phyloP scores from a whole-genome alignment of 2,113 vertebrate genomes.

The Coracopsis vasa region DNA sequence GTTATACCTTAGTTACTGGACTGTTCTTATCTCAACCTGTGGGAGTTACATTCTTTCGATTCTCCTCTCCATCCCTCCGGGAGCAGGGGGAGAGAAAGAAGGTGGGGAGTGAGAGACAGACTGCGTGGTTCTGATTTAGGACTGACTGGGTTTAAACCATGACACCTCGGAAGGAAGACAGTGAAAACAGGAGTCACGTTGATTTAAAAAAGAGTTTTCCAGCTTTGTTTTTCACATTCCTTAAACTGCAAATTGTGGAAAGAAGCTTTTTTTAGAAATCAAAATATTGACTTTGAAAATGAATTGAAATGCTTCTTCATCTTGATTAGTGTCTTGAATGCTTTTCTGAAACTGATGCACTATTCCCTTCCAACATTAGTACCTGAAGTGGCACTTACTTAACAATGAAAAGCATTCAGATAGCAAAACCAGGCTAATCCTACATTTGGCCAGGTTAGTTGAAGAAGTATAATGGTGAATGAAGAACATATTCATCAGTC shows the following conservation, averaged over 20 bases:
- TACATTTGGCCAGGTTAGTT: background rate
- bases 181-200: background rate
- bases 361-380: background rate
- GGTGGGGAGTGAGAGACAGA: too few relatives aligned
- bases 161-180: background rate
- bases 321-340: background rate
- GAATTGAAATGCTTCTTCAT: background rate
- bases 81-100: too few relatives aligned
- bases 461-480: background rate
- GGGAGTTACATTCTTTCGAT: too few relatives aligned
- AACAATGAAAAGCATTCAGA: background rate
- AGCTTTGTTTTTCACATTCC: background rate
- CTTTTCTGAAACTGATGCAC: background rate
- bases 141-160: too few relatives aligned
- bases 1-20: too few relatives aligned
- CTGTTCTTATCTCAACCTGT: too few relatives aligned
- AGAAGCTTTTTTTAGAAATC: background rate
- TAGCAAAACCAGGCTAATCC: background rate
- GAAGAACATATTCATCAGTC: background rate
- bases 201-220: background rate
- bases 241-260: background rate
- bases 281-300: background rate
- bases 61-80: too few relatives aligned
- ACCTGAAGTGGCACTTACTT: background rate
- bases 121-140: too few relatives aligned